Evolutionary conservation across 1,140 invertebrate species (phyloP).

Genomic region (Ladona fulva): DNA sequence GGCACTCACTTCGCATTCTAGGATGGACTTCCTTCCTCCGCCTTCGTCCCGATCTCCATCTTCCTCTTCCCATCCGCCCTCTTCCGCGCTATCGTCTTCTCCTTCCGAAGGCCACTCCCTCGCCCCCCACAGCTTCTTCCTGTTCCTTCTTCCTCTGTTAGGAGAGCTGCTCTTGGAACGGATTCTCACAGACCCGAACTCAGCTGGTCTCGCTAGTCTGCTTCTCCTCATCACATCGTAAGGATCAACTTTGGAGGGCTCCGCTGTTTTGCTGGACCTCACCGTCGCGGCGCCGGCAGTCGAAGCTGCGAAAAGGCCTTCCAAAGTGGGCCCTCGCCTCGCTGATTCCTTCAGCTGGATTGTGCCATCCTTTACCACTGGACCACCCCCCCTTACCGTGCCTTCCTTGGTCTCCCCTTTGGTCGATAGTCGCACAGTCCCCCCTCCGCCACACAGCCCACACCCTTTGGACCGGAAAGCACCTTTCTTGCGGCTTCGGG

Average conservation of each 20-base stretch:
- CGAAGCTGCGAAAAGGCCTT: neutral
- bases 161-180: neutral
- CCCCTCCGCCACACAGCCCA: neutral
- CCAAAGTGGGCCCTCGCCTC: neutral
- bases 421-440: neutral
- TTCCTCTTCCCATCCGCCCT: constrained; percentile 15
- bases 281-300: neutral
- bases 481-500: neutral
- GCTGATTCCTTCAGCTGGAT: neutral
- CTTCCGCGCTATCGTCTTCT: neutral
- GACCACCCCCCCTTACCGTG: neutral
- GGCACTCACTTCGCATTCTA: constrained; percentile 76
- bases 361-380: neutral
- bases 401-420: neutral
- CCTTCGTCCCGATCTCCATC: constrained; percentile 17
- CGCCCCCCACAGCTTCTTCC: neutral
- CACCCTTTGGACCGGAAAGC: neutral
- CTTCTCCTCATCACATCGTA: neutral
- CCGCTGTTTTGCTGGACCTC: neutral
- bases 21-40: constrained; percentile 53
- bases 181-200: neutral
- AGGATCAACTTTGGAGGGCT: neutral
- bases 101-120: neutral
- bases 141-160: neutral
- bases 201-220: neutral